Conservation (phyloP, 2,113 vertebrate genomes). For the Mormoops blainvillei region DNA sequence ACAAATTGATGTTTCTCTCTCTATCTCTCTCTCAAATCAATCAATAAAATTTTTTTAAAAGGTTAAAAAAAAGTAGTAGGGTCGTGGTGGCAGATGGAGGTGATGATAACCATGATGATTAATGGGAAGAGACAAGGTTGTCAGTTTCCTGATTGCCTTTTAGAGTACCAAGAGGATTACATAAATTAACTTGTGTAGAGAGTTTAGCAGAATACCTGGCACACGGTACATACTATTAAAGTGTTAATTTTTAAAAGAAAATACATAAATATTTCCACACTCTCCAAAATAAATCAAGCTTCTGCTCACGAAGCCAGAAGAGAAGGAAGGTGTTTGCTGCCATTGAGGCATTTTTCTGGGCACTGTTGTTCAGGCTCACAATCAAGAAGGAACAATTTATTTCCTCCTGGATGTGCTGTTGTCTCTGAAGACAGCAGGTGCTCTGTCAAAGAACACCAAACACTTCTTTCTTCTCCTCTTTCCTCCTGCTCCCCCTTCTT, state of each 20-base stretch:
- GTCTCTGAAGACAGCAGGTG: conserved; percentile 47
- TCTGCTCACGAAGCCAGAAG: conserved; percentile 33
- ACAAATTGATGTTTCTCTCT: no score
- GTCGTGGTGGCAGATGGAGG: neutral
- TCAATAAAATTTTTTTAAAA: no score
- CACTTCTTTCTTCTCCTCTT: neutral
- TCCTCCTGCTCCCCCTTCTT: neutral
- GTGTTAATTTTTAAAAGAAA: neutral
- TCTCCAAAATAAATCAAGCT: conserved; percentile 56
- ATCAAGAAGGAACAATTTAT: conserved; percentile 56
- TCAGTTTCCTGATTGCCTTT: neutral
- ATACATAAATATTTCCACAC: neutral
- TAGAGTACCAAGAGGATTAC: neutral
- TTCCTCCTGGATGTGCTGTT: conserved; percentile 44
- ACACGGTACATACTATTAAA: neutral
- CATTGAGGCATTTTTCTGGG: conserved; percentile 64
- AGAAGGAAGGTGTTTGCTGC: conserved; percentile 59
- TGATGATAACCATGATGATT: neutral
- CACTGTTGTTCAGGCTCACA: conserved; percentile 26
- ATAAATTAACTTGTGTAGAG: neutral
- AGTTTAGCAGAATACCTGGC: neutral
- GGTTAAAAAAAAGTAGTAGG: neutral
- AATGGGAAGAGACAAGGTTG: neutral
- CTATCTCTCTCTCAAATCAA: no score
- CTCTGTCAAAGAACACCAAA: conserved; percentile 10